Base-by-base conservation (phyloP, 2,797 vertebrate species). In the Hoplostethus mediterraneus region DNA sequence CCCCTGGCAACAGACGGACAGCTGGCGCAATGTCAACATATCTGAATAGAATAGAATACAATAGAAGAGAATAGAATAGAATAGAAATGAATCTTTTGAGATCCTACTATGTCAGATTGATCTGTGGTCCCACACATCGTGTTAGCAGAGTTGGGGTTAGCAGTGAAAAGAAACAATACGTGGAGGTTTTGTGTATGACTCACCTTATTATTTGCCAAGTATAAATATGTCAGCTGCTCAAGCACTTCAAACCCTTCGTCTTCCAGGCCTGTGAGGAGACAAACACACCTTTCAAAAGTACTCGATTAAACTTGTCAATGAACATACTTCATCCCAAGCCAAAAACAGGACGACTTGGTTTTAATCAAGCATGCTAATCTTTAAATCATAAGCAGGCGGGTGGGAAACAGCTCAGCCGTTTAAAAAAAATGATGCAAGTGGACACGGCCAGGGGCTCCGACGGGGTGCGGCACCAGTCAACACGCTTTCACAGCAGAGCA, bases 171-270 rank as follows among this genome's bases (percentile, higher is more conserved):
- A 72, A 68, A 67, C 13, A 66, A 5, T 17, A 54, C 9, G 13
- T 42, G 6, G 56, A 49, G 58, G 40, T 58, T 31, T 53, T 31
- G 2, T 30, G 12, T 44, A 30, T 81, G 73, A 87, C 92, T 94
- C 88, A 99, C 98, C 95, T 97, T 96, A 86, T 99, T 99, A 85
- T 99, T 99, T 82, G 97, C 97, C 94, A 99, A 89, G 84, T 99
- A 99, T 81, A 99, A 93, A 91, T 98, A 99, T 78, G 95, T 95
- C 91, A 99, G 94, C 68, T 95, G 95, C 74, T 96, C 96, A 40
- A 99, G 93, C 90, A 95, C 95, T 83, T 97, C 95, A 91, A 99
- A 98, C 3, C 95, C 95, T 88, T 98, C 97, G 83, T 98, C 97
- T 40, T 96, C 96, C 73, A 99, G 93, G 44, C 97, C 98, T 99